Conservation (phyloP, 1,140 invertebrate species). For the Piezodorus guildinii region DNA sequence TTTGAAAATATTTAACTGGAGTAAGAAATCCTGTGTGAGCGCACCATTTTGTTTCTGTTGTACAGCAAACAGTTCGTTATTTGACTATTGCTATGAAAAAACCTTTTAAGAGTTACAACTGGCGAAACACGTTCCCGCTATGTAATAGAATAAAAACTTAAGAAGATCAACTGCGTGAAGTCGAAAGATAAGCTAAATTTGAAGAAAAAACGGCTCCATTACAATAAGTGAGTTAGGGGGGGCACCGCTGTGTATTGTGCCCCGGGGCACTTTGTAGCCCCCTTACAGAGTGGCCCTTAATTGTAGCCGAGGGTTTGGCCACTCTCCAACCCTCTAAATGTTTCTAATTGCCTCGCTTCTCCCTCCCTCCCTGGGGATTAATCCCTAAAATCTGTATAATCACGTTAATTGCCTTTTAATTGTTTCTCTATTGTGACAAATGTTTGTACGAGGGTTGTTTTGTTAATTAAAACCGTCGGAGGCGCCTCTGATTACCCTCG, state of each 20-base stretch:
- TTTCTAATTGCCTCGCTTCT: conserved; percentile 18
- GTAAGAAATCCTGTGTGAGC: too few species aligned
- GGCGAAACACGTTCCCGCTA: too few species aligned
- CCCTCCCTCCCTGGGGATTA: conserved; percentile 5
- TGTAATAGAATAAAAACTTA: too few species aligned
- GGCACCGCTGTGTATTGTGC: conserved; percentile 2
- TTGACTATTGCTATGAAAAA: too few species aligned
- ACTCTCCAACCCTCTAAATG: conserved; percentile 6
- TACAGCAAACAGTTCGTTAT: too few species aligned
- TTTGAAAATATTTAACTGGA: too few species aligned
- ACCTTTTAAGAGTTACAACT: too few species aligned
- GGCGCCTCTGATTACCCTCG: conserved; percentile 6
- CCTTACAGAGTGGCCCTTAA: conserved; percentile 11
- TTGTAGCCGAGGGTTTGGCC: background rate
- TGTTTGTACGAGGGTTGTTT: conserved; percentile 9
- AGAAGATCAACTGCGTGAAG: too few species aligned
- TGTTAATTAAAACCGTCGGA: conserved; percentile 15
- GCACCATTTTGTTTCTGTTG: too few species aligned
- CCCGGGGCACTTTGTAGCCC: background rate
- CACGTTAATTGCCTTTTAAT: conserved; percentile 20
- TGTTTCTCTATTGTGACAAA: conserved; percentile 17
- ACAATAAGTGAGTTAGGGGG: conserved; percentile 2
- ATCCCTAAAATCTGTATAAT: conserved; percentile 20
- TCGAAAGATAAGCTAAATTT: too few species aligned
- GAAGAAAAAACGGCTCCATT: background rate